Evolutionary conservation across 2,113 vertebrate genomes (phyloP).

Genomic region (Festucalex cinctus): DNA sequence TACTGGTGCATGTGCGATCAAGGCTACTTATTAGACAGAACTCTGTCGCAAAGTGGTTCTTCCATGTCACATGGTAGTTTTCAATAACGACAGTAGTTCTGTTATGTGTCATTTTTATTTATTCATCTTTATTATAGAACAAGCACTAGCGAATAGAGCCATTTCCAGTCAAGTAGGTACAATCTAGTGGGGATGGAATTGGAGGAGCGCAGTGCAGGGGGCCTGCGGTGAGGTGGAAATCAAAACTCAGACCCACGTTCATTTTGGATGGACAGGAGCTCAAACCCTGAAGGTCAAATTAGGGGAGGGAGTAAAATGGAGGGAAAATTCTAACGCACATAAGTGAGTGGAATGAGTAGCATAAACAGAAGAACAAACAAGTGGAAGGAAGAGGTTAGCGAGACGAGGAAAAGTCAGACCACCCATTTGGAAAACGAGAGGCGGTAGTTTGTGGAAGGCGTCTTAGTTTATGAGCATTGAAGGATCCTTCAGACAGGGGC

Average conservation of each 20-base stretch:
- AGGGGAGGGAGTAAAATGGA: conserved; percentile 22
- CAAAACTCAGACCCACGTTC: conserved; percentile 71
- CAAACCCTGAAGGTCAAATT: conserved; percentile 46
- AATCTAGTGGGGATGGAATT: not conserved
- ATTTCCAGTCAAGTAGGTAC: not conserved
- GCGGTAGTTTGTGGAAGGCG: conserved; percentile 66
- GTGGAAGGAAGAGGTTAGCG: conserved; percentile 18
- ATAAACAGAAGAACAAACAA: conserved; percentile 39
- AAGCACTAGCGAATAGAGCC: not conserved
- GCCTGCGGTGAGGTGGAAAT: conserved; percentile 82
- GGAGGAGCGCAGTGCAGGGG: conserved; percentile 71
- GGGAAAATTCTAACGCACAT: conserved; percentile 30
- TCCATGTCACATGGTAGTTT: too few species aligned
- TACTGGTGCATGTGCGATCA: too few species aligned
- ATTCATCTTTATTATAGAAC: too few species aligned
- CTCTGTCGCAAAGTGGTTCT: too few species aligned
- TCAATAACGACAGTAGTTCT: too few species aligned
- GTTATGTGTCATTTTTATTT: too few species aligned
- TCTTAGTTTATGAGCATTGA: conserved; percentile 71
- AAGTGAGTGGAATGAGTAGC: conserved; percentile 16
- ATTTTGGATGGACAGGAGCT: conserved; percentile 72
- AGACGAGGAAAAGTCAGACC: conserved; percentile 49
- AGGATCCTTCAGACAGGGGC: conserved; percentile 73
- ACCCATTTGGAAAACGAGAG: conserved; percentile 69
- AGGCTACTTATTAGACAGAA: too few species aligned